Evolutionary conservation across 2,113 vertebrate genomes (phyloP), one percentile per base, ranked within the genome.

Genomic region (Gambusia affinis): DNA sequence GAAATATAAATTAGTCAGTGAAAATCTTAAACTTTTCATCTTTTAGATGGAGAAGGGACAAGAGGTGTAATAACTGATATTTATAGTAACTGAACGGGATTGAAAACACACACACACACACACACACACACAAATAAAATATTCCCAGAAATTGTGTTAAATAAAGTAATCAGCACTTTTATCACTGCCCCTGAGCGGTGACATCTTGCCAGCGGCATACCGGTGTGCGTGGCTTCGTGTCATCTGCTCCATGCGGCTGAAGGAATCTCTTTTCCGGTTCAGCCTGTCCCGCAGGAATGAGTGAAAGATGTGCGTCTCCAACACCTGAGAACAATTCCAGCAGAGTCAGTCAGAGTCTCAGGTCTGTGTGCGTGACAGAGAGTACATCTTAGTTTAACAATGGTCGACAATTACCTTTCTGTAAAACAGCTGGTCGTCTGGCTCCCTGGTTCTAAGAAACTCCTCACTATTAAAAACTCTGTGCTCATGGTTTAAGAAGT

Each of bases 401-500:
- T 1, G 24, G 71, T 28, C 12, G n/a, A 22, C 54, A 4, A 37
- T 28, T 83, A 98, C 98, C 96, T 96, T 97, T 82, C 86, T 95
- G 75, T 99, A 99, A 85, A 99, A 99, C 0, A 64, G 83, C 81
- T 97, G 97, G 75, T 98, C 96, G 30, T 86, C 80, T 0, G 81
- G 8, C 1, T 95, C 95, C 62, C 96, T 94, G 0, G 95, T 96
- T 82, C 97, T 95, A 70, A 99, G 93, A 84, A 99, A 99, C 82
- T 98, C 97, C 77, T 98, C 96, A 27, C 97, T 98, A 85, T 99
- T 98, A 73, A 99, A 99, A 61, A 99, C 97, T 61, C 98, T 79
- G 51, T 99, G 97, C 57, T 99, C 97, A 1, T 97, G 97, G 87
- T 97, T 99, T 0, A 99, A 87, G 78, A 97, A 96, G 62, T 96